phyloP scores from a whole-genome alignment of 2,888 invertebrate species.

The Neocrepidodera transversa region DNA sequence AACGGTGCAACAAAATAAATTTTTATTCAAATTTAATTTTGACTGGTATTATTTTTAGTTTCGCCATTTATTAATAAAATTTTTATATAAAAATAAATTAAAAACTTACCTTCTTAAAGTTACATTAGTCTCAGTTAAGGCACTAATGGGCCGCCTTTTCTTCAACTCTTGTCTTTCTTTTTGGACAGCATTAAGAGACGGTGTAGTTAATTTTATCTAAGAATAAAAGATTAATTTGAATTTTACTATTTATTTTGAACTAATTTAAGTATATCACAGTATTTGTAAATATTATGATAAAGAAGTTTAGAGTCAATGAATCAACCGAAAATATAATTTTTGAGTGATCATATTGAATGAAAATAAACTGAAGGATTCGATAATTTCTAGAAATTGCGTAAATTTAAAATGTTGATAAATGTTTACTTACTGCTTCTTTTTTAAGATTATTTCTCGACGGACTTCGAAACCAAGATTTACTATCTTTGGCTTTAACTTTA shows the following conservation, averaged over 20 bases:
- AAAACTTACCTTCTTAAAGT: slow-evolving; percentile 32
- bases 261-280: slow-evolving; percentile 24
- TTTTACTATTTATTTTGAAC: slow-evolving; percentile 17
- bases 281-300: slow-evolving; percentile 1
- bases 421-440: slow-evolving; percentile 17
- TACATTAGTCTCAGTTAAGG: slow-evolving; percentile 21
- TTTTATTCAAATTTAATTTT: no score
- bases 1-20: no score
- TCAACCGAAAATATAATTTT: no score
- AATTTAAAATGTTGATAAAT: no score
- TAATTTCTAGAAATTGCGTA: no score
- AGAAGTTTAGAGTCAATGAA: neutral
- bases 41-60: no score
- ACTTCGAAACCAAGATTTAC: slow-evolving; percentile 28
- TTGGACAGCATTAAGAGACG: slow-evolving; percentile 25
- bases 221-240: slow-evolving; percentile 18
- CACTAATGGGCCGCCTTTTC: slow-evolving; percentile 27
- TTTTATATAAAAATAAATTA: slow-evolving; percentile 17
- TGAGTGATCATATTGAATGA: no score
- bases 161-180: slow-evolving; percentile 17
- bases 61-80: no score
- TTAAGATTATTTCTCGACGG: slow-evolving; percentile 18
- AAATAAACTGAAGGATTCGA: no score
- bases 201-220: slow-evolving; percentile 34
- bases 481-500: neutral